Conservation (phyloP, 2,888 invertebrate species). For the Shargacucullia verbasci region DNA sequence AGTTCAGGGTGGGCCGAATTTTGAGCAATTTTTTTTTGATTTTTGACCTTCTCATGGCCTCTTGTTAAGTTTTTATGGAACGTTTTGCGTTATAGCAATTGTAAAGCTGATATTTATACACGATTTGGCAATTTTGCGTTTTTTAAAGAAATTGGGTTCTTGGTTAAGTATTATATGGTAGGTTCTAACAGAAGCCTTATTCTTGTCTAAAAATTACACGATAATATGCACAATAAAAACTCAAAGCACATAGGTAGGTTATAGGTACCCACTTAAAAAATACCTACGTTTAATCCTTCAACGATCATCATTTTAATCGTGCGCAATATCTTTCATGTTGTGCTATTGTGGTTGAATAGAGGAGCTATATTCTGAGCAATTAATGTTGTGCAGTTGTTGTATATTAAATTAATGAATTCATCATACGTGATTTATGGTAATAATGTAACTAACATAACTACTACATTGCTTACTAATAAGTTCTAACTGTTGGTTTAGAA, state of each 20-base stretch:
- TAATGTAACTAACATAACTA: slow-evolving; percentile 17
- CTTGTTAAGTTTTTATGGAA: too few relatives aligned
- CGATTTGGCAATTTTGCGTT: too few relatives aligned
- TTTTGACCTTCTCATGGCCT: neutral
- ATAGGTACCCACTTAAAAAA: neutral
- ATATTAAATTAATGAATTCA: slow-evolving; percentile 23
- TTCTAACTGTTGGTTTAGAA: too few relatives aligned
- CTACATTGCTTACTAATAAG: neutral
- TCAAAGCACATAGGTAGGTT: neutral
- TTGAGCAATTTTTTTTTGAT: slow-evolving; percentile 1
- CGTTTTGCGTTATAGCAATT: too few relatives aligned
- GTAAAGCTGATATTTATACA: too few relatives aligned
- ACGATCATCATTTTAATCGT: slow-evolving; percentile 34
- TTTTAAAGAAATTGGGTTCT: too few relatives aligned
- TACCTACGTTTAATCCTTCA: too few relatives aligned
- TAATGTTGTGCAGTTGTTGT: slow-evolving; percentile 3
- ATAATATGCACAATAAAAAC: neutral
- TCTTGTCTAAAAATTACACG: too few relatives aligned
- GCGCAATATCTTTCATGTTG: slow-evolving; percentile 18
- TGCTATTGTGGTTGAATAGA: slow-evolving; percentile 22
- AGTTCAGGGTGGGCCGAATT: slow-evolving; percentile 43
- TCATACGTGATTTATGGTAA: slow-evolving; percentile 28
- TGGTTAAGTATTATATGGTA: too few relatives aligned
- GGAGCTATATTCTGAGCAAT: slow-evolving; percentile 20
- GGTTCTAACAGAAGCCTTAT: too few relatives aligned